Conservation (phyloP, 2,113 vertebrate genomes). For the Alexandromys fortis region DNA sequence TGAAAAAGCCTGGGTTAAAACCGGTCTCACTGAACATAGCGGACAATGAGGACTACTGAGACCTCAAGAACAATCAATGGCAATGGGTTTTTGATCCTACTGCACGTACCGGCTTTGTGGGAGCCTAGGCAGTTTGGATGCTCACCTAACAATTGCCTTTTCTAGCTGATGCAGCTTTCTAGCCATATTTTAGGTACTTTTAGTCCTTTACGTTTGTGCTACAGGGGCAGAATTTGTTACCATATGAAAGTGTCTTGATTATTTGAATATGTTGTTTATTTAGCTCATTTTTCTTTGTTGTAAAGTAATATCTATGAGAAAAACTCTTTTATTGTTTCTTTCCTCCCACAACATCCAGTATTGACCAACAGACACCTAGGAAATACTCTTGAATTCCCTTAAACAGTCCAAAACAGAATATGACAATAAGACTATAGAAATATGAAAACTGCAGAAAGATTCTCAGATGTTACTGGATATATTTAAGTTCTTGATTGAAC, state of each 20-base stretch:
- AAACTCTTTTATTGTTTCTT: neutral
- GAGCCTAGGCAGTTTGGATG: no score
- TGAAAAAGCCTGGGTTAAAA: no score
- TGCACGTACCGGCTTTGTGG: no score
- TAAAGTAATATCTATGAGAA: neutral
- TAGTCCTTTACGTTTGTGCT: neutral
- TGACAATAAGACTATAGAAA: neutral
- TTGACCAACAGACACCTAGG: neutral
- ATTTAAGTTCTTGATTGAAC: slow-evolving; percentile 42
- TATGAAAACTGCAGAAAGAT: neutral
- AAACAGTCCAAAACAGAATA: slow-evolving; percentile 41
- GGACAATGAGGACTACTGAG: no score
- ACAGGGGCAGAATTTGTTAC: neutral
- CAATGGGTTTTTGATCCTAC: no score
- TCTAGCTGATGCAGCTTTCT: neutral
- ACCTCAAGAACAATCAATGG: no score
- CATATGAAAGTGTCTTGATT: slow-evolving; percentile 14
- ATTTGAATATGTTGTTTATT: neutral
- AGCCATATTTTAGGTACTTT: neutral
- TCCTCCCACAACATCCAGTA: neutral
- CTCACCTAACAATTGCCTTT: neutral
- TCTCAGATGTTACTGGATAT: slow-evolving; percentile 22
- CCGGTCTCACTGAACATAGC: no score
- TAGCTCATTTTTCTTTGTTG: neutral
- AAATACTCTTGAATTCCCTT: slow-evolving; percentile 7